A percentile compares a stretch with the other conserved stretches of the same genome.
Evolutionary conservation across 2,888 invertebrate genomes (phyloP).

Genomic region (Hanleya hanleyi): DNA sequence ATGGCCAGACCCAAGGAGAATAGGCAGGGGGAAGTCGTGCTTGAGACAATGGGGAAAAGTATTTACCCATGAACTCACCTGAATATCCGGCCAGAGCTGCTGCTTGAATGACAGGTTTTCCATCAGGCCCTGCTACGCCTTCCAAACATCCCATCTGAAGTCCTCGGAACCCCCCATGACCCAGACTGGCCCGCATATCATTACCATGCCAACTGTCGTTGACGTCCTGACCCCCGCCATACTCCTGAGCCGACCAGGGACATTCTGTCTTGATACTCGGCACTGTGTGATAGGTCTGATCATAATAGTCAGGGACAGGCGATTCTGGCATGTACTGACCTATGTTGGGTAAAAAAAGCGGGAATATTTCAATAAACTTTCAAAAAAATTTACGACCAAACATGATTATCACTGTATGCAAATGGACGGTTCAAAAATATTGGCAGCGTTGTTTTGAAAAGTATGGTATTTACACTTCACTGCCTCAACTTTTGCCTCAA

Average conservation of each 20-base stretch:
- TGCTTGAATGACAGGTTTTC: slow-evolving; percentile 79
- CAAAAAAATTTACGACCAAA: no score
- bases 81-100: slow-evolving; percentile 77
- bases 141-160: slow-evolving; percentile 36
- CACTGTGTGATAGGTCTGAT: slow-evolving; percentile 82
- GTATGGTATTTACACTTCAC: no score
- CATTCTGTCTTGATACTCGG: slow-evolving; percentile 75
- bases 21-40: no score
- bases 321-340: slow-evolving; percentile 48
- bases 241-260: slow-evolving; percentile 56
- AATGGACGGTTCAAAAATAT: no score
- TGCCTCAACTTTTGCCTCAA: no score
- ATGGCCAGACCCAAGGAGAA: no score
- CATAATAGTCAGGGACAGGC: slow-evolving; percentile 49
- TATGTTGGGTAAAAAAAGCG: neutral
- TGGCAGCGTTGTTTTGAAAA: no score
- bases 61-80: slow-evolving; percentile 53
- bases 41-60: no score
- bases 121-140: slow-evolving; percentile 47
- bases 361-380: no score
- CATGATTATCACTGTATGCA: no score
- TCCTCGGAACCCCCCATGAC: slow-evolving; percentile 46
- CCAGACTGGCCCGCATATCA: slow-evolving; percentile 48
- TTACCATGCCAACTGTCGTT: slow-evolving; percentile 73
- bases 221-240: slow-evolving; percentile 72